These are phyloP conservation scores for Antheraea pernyi DNA, from an alignment of 1,140 invertebrate species.

Conservation along the genomic window DNA sequence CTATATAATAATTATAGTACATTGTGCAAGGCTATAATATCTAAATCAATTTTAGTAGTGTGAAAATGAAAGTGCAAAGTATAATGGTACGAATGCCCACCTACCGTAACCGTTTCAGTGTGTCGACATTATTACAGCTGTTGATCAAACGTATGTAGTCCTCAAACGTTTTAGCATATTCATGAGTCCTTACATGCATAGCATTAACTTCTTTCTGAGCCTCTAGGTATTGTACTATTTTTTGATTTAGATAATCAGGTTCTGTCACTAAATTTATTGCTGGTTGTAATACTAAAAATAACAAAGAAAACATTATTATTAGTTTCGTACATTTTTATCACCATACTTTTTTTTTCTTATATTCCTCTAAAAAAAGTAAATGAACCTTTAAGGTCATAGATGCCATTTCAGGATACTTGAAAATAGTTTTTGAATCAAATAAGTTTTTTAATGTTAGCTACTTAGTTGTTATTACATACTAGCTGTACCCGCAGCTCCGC, in stretches of 20 bases:
- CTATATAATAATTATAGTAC: background rate
- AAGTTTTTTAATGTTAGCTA: background rate
- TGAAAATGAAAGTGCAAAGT: background rate
- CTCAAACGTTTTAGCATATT: conserved; percentile 94
- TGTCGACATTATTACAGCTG: conserved; percentile 88
- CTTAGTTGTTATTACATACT: too few species aligned
- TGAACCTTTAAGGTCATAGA: too few species aligned
- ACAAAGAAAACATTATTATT: background rate
- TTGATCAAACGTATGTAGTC: conserved; percentile 93
- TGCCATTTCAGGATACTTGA: background rate
- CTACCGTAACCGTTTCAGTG: conserved; percentile 89
- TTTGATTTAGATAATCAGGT: conserved; percentile 95
- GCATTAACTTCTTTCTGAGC: conserved; percentile 87
- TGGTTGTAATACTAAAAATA: conserved; percentile 88
- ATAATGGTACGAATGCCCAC: conserved; percentile 30
- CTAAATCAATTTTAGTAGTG: background rate
- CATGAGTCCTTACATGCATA: conserved; percentile 90
- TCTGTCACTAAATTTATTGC: conserved; percentile 91
- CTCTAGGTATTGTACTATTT: conserved; percentile 90
- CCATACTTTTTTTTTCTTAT: background rate
- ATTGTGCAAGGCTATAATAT: background rate
- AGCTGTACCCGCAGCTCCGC: too few species aligned
- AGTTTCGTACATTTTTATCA: too few species aligned
- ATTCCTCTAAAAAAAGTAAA: background rate
- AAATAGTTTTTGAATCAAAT: background rate